Evolutionary conservation across 1,140 invertebrate species (phyloP).

Genomic region (Lepidurus apus): DNA sequence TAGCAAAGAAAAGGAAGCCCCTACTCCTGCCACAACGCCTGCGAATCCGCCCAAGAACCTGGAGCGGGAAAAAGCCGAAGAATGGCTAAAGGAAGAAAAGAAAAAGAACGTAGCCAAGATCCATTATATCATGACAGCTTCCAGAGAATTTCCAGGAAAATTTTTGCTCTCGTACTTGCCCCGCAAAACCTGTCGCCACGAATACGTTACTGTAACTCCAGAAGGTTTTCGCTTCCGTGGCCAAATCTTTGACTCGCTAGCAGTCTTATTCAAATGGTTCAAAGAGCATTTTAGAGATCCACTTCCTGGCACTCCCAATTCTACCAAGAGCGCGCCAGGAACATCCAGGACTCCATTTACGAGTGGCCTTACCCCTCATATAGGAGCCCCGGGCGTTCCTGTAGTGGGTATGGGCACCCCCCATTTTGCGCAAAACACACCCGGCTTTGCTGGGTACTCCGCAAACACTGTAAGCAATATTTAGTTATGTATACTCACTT

Average conservation of each 20-base stretch:
- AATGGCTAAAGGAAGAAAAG: conserved; percentile 77
- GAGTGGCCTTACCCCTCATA: conserved; percentile 54
- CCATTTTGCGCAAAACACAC: conserved; percentile 40
- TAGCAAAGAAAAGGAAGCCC: conserved; percentile 44
- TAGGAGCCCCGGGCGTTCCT: conserved; percentile 49
- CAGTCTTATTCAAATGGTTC: conserved; percentile 87
- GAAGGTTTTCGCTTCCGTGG: conserved; percentile 88
- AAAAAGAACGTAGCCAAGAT: conserved; percentile 79
- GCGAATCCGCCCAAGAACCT: background rate
- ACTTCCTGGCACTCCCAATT: conserved; percentile 69
- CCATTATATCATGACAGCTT: conserved; percentile 82
- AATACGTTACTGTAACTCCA: conserved; percentile 83
- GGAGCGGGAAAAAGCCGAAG: conserved; percentile 72
- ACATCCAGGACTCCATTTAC: conserved; percentile 59
- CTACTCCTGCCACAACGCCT: background rate
- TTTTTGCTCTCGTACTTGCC: conserved; percentile 93
- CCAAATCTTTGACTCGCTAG: conserved; percentile 79
- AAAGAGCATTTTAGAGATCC: conserved; percentile 95
- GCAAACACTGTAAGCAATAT: conserved; percentile 38
- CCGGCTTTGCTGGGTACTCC: conserved; percentile 40
- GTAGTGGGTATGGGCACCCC: conserved; percentile 34
- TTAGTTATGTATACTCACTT: conserved; percentile 37
- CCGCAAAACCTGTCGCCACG: conserved; percentile 72
- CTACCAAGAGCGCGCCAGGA: conserved; percentile 56
- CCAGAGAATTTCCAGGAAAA: conserved; percentile 85